Conservation (phyloP, 2,888 invertebrate species). For the Campoplex capitator region DNA sequence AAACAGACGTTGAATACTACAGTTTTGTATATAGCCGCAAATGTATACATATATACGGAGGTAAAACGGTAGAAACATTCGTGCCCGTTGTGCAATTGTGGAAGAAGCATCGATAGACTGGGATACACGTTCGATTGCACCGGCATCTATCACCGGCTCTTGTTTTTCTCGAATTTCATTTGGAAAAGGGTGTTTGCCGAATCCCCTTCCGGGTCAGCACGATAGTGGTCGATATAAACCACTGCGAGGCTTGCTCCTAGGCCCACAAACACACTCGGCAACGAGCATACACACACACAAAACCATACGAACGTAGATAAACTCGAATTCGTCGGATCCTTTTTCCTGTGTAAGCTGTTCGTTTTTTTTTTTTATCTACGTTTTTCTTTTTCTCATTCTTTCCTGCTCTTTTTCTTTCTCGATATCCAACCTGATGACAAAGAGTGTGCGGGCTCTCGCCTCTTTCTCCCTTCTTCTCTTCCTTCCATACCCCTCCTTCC, state of each 20-base stretch:
- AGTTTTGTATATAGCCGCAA: slow-evolving; percentile 12
- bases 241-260: slow-evolving; percentile 41
- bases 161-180: slow-evolving; percentile 67
- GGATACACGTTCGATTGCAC: slow-evolving; percentile 65
- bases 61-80: slow-evolving; percentile 40
- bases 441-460: slow-evolving; percentile 64
- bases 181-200: slow-evolving; percentile 67
- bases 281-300: not conserved
- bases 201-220: slow-evolving; percentile 67
- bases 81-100: slow-evolving; percentile 58
- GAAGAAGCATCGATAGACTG: slow-evolving; percentile 44
- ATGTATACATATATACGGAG: slow-evolving; percentile 10
- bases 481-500: not conserved
- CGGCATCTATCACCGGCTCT: slow-evolving; percentile 67
- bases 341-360: slow-evolving; percentile 7
- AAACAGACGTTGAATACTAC: slow-evolving; percentile 27
- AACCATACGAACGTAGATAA: not conserved
- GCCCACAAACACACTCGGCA: slow-evolving; percentile 12
- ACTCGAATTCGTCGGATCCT: slow-evolving; percentile 37
- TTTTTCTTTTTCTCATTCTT: slow-evolving; percentile 18
- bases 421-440: slow-evolving; percentile 59
- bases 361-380: not conserved
- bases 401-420: slow-evolving; percentile 34
- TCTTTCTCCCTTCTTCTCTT: slow-evolving; percentile 2
- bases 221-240: slow-evolving; percentile 61